These are phyloP conservation scores for Rhinichthys osculus DNA, from an alignment of 2,797 vertebrate genomes.

Conservation along the genomic window DNA sequence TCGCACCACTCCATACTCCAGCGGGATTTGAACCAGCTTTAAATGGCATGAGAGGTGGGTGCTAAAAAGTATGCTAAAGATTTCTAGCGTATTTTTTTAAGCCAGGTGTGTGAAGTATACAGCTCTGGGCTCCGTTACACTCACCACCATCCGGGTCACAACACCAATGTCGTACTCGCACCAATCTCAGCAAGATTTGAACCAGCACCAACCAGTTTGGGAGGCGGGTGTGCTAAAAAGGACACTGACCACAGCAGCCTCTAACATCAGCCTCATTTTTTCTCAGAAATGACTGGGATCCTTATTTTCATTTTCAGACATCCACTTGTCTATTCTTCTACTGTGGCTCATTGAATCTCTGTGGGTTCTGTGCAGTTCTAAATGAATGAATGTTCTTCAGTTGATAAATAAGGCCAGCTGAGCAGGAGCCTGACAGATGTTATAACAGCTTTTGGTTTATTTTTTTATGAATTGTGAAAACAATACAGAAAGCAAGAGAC, in stretches of 20 bases:
- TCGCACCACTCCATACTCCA: not conserved
- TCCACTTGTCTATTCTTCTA: not conserved
- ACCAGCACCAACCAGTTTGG: not conserved
- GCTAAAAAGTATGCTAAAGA: not conserved
- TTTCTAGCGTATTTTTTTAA: not conserved
- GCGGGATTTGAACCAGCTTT: no score
- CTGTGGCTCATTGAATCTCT: not conserved
- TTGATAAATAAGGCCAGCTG: conserved; percentile 21
- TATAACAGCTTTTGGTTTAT: conserved; percentile 18
- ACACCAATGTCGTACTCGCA: not conserved
- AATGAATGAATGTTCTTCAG: not conserved
- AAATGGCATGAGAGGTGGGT: not conserved
- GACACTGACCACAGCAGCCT: not conserved
- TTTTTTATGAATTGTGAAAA: not conserved
- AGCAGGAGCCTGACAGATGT: not conserved
- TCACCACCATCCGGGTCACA: not conserved
- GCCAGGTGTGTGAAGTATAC: not conserved
- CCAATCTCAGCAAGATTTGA: not conserved
- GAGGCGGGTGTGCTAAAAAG: not conserved
- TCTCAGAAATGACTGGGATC: not conserved
- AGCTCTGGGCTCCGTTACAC: not conserved
- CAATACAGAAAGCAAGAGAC: not conserved
- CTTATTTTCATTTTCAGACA: not conserved
- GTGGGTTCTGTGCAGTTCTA: not conserved
- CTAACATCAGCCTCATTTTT: not conserved